Conservation (phyloP, 2,113 vertebrate species). For the Chlorocebus sabaeus region DNA sequence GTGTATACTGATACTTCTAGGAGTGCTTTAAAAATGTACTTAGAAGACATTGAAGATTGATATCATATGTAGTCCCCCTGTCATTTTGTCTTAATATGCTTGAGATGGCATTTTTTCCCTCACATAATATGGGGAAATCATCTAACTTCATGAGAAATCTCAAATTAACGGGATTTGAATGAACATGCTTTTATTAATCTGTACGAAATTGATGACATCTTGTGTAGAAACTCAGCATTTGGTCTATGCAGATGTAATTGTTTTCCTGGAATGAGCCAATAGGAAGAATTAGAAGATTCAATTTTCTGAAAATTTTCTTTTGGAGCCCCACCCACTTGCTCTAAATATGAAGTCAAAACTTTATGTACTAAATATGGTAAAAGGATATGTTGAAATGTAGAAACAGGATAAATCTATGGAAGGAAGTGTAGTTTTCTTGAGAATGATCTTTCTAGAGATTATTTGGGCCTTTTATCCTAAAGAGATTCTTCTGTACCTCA, state of each 20-base stretch:
- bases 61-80: not conserved
- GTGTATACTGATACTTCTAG: not conserved
- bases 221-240: slow-evolving; percentile 24
- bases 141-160: slow-evolving; percentile 18
- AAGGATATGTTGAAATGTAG: not conserved
- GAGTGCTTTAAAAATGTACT: not conserved
- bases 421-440: not conserved
- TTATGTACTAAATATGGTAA: not conserved
- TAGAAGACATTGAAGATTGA: not conserved
- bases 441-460: not conserved
- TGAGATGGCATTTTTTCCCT: not conserved
- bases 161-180: slow-evolving; percentile 39
- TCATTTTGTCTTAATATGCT: slow-evolving; percentile 52
- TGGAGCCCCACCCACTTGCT: not conserved
- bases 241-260: not conserved
- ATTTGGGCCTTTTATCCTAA: not conserved
- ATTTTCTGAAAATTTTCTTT: slow-evolving; percentile 21
- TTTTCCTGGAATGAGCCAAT: not conserved
- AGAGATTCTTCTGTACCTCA: not conserved
- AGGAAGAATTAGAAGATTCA: slow-evolving; percentile 1
- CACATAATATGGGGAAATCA: not conserved
- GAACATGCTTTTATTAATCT: slow-evolving; percentile 31
- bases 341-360: slow-evolving; percentile 27
- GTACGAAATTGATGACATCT: slow-evolving; percentile 34
- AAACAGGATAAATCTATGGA: not conserved